phyloP scores from a whole-genome alignment of 2,888 invertebrate species.

The Prenolepis imparis region DNA sequence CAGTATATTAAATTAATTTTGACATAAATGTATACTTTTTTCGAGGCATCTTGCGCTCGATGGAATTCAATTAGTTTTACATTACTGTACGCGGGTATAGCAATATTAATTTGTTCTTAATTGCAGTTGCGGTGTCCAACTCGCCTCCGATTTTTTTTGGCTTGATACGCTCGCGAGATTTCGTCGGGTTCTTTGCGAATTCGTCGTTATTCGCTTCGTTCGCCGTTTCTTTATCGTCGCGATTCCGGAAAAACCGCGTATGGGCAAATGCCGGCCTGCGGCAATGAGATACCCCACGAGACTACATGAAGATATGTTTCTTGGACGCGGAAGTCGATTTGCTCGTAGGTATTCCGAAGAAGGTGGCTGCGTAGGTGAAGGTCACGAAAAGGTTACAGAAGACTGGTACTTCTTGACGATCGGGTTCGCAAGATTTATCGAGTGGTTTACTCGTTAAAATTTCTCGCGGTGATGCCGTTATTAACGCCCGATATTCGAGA shows the following conservation, averaged over 20 bases:
- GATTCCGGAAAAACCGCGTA: slow-evolving; percentile 37
- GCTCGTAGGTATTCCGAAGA: slow-evolving; percentile 39
- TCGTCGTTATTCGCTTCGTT: slow-evolving; percentile 34
- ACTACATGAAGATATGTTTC: slow-evolving; percentile 61
- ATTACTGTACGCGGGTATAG: neutral
- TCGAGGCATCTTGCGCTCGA: neutral
- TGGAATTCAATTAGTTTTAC: slow-evolving; percentile 37
- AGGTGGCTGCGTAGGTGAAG: slow-evolving; percentile 68
- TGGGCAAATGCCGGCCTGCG: slow-evolving; percentile 17
- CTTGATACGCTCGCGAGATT: slow-evolving; percentile 47
- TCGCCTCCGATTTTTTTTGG: neutral
- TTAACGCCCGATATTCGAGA: neutral
- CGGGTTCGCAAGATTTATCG: slow-evolving; percentile 10
- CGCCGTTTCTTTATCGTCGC: slow-evolving; percentile 17
- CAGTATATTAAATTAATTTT: slow-evolving; percentile 22
- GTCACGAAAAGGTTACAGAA: slow-evolving; percentile 66
- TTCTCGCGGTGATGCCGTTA: neutral
- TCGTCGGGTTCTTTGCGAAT: neutral
- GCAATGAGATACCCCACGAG: slow-evolving; percentile 24
- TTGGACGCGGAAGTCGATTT: slow-evolving; percentile 66
- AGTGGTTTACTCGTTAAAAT: slow-evolving; percentile 27
- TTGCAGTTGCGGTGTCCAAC: slow-evolving; percentile 19
- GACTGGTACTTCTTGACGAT: slow-evolving; percentile 49
- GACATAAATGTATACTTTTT: neutral
- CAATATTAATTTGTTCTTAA: slow-evolving; percentile 40